Evolutionary conservation across 2,113 vertebrate species (phyloP).

Genomic region (Crotalus helleri): DNA sequence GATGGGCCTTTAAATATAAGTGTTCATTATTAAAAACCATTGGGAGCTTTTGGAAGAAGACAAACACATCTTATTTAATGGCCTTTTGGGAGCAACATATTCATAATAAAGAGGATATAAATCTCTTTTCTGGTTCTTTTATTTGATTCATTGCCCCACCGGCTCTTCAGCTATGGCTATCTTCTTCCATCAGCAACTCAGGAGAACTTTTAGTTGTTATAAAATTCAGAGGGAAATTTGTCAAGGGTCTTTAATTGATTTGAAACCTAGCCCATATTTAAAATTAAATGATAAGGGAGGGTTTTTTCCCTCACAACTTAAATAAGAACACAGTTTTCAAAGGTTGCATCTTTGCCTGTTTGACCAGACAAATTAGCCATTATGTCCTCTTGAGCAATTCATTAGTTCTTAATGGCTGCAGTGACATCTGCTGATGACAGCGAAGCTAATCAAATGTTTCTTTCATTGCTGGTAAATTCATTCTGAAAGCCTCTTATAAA

Average conservation of each 20-base stretch:
- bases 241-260: slow-evolving; percentile 59
- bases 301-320: slow-evolving; percentile 52
- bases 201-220: slow-evolving; percentile 48
- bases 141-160: slow-evolving; percentile 44
- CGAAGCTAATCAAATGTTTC: slow-evolving; percentile 65
- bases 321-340: slow-evolving; percentile 57
- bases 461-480: slow-evolving; percentile 65
- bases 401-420: slow-evolving; percentile 70
- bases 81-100: slow-evolving; percentile 45
- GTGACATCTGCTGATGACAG: slow-evolving; percentile 73
- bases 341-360: slow-evolving; percentile 62
- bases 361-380: slow-evolving; percentile 70
- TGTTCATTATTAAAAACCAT: slow-evolving; percentile 55
- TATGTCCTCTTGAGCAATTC: slow-evolving; percentile 67
- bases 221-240: slow-evolving; percentile 59
- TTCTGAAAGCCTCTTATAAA: slow-evolving; percentile 39
- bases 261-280: slow-evolving; percentile 62
- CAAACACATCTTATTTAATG: slow-evolving; percentile 54
- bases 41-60: slow-evolving; percentile 49
- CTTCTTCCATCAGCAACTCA: slow-evolving; percentile 49
- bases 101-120: slow-evolving; percentile 54
- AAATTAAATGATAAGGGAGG: slow-evolving; percentile 65
- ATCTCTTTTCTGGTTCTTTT: slow-evolving; percentile 50
- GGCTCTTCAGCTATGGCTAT: slow-evolving; percentile 29
- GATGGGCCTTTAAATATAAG: slow-evolving; percentile 45